Evolutionary conservation across 2,113 vertebrate genomes (phyloP).

Genomic region (Sceloporus tristichus): DNA sequence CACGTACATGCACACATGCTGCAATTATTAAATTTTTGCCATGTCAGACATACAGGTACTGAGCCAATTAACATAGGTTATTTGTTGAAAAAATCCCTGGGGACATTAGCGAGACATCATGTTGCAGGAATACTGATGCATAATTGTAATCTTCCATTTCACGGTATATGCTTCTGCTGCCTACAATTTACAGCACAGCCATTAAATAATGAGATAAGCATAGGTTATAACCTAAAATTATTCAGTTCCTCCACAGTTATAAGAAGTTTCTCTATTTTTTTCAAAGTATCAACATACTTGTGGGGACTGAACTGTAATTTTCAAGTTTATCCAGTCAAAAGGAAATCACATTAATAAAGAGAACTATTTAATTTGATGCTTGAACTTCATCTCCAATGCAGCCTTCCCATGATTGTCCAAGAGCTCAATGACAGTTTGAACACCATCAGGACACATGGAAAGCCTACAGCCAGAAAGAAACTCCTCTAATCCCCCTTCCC

Average conservation of each 20-base stretch:
- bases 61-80: conserved; percentile 80
- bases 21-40: conserved; percentile 72
- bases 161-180: conserved; percentile 64
- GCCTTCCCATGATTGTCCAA: too few species aligned
- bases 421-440: neutral
- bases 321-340: conserved; percentile 1
- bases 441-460: neutral
- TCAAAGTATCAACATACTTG: neutral
- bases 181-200: conserved; percentile 31
- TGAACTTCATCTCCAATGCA: conserved; percentile 16
- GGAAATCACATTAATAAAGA: conserved; percentile 48
- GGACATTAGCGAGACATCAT: conserved; percentile 68
- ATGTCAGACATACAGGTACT: conserved; percentile 75
- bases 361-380: conserved; percentile 12
- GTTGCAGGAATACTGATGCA: conserved; percentile 78
- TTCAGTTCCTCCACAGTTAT: neutral
- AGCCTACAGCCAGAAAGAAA: neutral
- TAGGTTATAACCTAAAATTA: conserved; percentile 10
- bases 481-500: neutral
- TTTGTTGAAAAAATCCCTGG: conserved; percentile 75
- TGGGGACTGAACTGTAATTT: neutral
- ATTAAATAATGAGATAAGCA: conserved; percentile 32
- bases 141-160: conserved; percentile 77
- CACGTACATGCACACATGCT: neutral
- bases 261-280: conserved; percentile 1